Conservation (phyloP, 2,888 invertebrate genomes). For the Prosapia bicincta region DNA sequence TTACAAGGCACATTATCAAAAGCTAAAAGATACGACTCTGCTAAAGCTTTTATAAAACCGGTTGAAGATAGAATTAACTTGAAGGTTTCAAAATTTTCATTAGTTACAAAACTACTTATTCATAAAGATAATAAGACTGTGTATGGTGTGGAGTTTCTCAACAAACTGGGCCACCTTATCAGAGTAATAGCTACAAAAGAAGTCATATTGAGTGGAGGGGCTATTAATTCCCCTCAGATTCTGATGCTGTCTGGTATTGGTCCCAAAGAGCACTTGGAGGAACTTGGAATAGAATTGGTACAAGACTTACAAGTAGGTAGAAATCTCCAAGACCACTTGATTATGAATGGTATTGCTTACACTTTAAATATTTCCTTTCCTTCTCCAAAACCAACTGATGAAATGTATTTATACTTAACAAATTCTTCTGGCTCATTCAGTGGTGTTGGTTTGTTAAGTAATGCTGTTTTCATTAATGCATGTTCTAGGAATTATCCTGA, state of each 20-base stretch:
- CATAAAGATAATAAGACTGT: constrained; percentile 50
- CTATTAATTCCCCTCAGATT: constrained; percentile 76
- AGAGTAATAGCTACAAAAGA: constrained; percentile 58
- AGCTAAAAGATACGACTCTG: constrained; percentile 34
- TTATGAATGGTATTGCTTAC: constrained; percentile 13
- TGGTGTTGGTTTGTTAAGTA: constrained; percentile 48
- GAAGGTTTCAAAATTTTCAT: constrained; percentile 54
- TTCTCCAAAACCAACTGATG: constrained; percentile 41
- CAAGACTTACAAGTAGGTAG: neutral
- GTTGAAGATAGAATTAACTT: constrained; percentile 48
- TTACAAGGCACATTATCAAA: constrained; percentile 32
- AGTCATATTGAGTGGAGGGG: constrained; percentile 70
- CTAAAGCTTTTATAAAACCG: constrained; percentile 37
- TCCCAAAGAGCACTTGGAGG: constrained; percentile 54
- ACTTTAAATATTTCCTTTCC: constrained; percentile 37
- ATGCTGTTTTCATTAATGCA: constrained; percentile 47
- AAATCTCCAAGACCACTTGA: neutral
- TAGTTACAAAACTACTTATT: constrained; percentile 55
- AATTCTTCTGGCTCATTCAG: constrained; percentile 43
- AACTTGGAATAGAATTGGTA: constrained; percentile 49
- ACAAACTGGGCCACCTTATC: constrained; percentile 46
- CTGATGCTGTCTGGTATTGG: constrained; percentile 76
- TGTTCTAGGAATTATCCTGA: constrained; percentile 40
- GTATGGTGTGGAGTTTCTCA: constrained; percentile 54
- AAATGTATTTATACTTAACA: constrained; percentile 46